Conservation (phyloP, 2,888 invertebrate genomes). For the Thumatha senex region DNA sequence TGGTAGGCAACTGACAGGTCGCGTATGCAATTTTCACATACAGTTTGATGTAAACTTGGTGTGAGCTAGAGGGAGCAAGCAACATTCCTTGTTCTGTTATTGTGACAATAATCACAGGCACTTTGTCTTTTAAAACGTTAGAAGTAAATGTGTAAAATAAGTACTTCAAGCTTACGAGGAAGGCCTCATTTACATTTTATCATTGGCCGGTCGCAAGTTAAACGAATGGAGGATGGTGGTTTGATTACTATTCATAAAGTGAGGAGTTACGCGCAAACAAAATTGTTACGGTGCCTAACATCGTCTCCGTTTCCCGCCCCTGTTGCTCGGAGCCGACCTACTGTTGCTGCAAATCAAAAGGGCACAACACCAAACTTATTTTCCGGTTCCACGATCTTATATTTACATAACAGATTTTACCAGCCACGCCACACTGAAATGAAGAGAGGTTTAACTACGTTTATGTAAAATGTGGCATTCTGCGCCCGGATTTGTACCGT, state of each 20-base stretch:
- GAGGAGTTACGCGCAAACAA: constrained; percentile 55
- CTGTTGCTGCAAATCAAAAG: constrained; percentile 49
- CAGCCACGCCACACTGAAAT: constrained; percentile 37
- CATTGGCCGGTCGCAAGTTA: constrained; percentile 58
- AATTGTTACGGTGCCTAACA: constrained; percentile 50
- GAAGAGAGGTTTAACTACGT: neutral
- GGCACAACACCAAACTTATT: constrained; percentile 59
- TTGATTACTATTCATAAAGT: constrained; percentile 74
- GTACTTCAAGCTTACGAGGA: constrained; percentile 61
- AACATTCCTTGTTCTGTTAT: too few species aligned
- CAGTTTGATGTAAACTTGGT: too few species aligned
- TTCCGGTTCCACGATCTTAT: constrained; percentile 56
- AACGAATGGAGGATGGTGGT: constrained; percentile 61
- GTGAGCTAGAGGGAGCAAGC: too few species aligned
- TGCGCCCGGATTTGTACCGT: constrained; percentile 9
- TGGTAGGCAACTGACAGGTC: too few species aligned
- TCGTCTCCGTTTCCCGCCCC: constrained; percentile 11
- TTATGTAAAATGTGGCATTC: constrained; percentile 29
- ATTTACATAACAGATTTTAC: constrained; percentile 61
- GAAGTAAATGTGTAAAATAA: constrained; percentile 53
- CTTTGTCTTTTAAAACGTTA: constrained; percentile 7
- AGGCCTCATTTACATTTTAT: constrained; percentile 71
- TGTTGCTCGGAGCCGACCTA: constrained; percentile 31
- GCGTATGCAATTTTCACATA: too few species aligned
- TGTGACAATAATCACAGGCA: neutral